Evolutionary conservation across 2,113 vertebrate species (phyloP), one percentile per base, ranked within the genome.

Genomic region (Bubo bubo): DNA sequence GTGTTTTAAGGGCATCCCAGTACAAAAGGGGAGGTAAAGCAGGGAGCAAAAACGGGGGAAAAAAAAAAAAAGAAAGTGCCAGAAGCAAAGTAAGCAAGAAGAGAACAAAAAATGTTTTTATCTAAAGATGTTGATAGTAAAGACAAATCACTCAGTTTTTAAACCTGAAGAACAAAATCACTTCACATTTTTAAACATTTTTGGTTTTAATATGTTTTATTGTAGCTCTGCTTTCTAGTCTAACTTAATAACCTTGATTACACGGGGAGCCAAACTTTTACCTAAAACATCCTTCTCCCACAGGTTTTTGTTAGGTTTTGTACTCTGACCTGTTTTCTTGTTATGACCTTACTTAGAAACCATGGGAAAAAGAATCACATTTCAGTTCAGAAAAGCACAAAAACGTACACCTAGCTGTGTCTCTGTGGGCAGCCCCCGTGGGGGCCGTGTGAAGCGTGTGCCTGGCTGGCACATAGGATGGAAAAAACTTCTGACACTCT

Each of bases 401-500:
- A 2, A 19, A 5, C 2, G 3, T 9, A 0, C 34, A 5, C 49
- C 45, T 3, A 15, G 26, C 6, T 0, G 1, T 3, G 18, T 4
- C 26, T n/a, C 30, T 6, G 16, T 8, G 47, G 32, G 37, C 0
- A 23, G 45, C 45, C 28, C 15, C 35, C 1, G 7, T 1, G 52
- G 21, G 5, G 56, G 63, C 14, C 10, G 0, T 1, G 2, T 4
- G 17, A 12, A 19, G 16, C 23, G 6, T 0, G 0, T 4, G 16
- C n/a, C 73, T 12, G 56, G 37, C 70, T 43, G 22, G 2, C 23
- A 4, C 2, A 1, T 52, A 4, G 32, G 43, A 4, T n/a, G 35
- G 3, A 24, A 53, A 53, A 6, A 6, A 9, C 15, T 35, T 7
- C n/a, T 10, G 71, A 10, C 0, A 4, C 20, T 64, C 28, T 20